These are phyloP conservation scores for Campylomormyrus tamandua DNA, from an alignment of 2,113 vertebrate genomes.

Conservation along the genomic window DNA sequence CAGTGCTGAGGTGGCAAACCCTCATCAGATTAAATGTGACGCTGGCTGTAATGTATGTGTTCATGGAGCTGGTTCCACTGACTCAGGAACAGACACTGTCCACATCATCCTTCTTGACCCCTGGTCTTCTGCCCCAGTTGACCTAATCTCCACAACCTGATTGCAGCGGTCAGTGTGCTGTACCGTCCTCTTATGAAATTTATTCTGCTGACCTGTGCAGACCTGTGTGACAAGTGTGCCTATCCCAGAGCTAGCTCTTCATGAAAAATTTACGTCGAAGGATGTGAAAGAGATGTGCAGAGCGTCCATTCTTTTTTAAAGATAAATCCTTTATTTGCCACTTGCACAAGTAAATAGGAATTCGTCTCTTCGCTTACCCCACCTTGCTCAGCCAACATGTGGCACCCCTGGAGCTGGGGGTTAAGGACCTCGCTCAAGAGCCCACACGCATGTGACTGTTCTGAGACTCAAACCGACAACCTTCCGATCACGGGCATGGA, in stretches of 20 bases:
- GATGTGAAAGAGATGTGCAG: not conserved
- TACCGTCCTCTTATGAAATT: not conserved
- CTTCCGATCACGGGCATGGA: not conserved
- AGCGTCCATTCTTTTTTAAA: not conserved
- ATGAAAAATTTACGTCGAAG: not conserved
- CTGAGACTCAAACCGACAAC: not conserved
- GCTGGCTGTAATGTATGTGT: not conserved
- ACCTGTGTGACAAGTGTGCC: not conserved
- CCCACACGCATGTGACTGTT: not conserved
- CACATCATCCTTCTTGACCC: not conserved
- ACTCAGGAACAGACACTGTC: not conserved
- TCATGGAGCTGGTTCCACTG: not conserved
- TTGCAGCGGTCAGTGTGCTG: not conserved
- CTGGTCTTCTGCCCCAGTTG: not conserved
- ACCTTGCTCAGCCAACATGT: not conserved
- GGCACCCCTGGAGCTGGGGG: not conserved
- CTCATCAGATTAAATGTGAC: not conserved
- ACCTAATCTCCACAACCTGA: not conserved
- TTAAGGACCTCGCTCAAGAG: not conserved
- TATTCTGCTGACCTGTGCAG: not conserved
- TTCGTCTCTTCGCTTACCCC: not conserved
- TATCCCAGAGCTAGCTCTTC: not conserved
- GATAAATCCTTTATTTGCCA: not conserved
- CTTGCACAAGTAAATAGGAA: not conserved
- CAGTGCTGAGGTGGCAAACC: not conserved